Conservation (phyloP, 1,140 invertebrate genomes). For the Tetramorium parvispinum region DNA sequence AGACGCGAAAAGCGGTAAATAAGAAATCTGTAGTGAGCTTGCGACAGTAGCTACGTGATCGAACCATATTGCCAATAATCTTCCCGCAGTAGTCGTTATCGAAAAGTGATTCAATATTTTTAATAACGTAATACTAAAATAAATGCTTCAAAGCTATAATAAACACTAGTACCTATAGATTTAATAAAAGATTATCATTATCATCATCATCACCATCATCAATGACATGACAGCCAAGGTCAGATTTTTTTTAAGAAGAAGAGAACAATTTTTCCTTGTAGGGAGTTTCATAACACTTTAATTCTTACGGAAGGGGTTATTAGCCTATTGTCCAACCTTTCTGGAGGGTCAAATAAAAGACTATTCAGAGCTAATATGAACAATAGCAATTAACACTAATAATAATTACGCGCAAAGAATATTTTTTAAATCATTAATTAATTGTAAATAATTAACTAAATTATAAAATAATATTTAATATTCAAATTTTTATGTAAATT, state of each 20-base stretch:
- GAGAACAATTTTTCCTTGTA: too few relatives aligned
- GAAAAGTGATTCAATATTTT: constrained; percentile 7
- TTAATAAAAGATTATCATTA: not conserved
- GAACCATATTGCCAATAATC: constrained; percentile 34
- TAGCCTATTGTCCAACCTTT: too few relatives aligned
- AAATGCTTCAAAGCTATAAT: not conserved
- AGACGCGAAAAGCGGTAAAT: constrained; percentile 76
- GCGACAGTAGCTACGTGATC: constrained; percentile 51
- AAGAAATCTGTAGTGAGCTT: constrained; percentile 73
- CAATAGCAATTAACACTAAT: not conserved
- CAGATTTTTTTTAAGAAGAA: too few relatives aligned
- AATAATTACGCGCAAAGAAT: not conserved
- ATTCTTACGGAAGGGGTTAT: too few relatives aligned
- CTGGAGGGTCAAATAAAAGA: too few relatives aligned
- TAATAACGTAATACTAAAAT: constrained; percentile 6
- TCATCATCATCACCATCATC: too few relatives aligned
- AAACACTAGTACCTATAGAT: not conserved
- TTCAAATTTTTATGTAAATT: not conserved
- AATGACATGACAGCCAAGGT: too few relatives aligned
- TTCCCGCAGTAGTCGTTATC: not conserved
- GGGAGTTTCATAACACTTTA: too few relatives aligned
- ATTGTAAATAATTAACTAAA: not conserved
- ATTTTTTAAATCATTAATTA: not conserved
- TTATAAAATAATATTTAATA: not conserved
- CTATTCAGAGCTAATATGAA: not conserved